Evolutionary conservation across 2,797 vertebrate genomes (phyloP), one percentile per base, ranked within the genome.

Genomic region (Phyllotis vaccarum): DNA sequence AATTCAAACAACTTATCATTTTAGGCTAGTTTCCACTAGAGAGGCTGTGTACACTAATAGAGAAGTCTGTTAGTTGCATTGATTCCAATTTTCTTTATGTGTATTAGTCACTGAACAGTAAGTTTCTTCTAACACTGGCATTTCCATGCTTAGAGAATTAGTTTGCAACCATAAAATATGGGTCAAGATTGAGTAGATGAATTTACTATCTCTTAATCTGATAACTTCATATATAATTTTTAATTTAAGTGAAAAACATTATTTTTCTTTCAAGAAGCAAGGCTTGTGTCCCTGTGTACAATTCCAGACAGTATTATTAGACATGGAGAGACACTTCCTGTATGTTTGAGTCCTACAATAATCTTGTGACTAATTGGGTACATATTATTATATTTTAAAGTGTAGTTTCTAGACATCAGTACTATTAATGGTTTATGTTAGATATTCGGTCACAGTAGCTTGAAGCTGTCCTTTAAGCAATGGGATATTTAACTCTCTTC

Each of bases 31-130:
- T 97, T 98, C 95, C 94, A 95, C 96, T 97, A 97, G 80, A 82
- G 98, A 97, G 97, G 97, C 98, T n/a, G 1, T 94, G 96, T 89
- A 95, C 79, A 89, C 98, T 98, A 98, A 98, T 98, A 98, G 93
- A 94, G 98, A 98, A 98, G 92, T 95, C 93, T 96, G 97, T 98
- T 98, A 98, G 97, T 98, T 98, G 94, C 97, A 96, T 86, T 96
- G 91, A 96, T 96, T 98, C 95, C 97, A 98, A 98, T 98, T 98
- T 98, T 86, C 97, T 98, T 98, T 98, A 98, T 98, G 98, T 98
- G 31, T 83, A 93, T 87, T 96, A 97, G 96, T 62, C 97, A 97
- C 78, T 96, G 89, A 96, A 96, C 97, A 96, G 78, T 80, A 98
- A 90, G n/a, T 96, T 97, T 97, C 83, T 97, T 97, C 89, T 91